These are phyloP conservation scores for Caenorhabditis uteleia DNA, from an alignment of 2,888 invertebrate genomes.

Conservation along the genomic window DNA sequence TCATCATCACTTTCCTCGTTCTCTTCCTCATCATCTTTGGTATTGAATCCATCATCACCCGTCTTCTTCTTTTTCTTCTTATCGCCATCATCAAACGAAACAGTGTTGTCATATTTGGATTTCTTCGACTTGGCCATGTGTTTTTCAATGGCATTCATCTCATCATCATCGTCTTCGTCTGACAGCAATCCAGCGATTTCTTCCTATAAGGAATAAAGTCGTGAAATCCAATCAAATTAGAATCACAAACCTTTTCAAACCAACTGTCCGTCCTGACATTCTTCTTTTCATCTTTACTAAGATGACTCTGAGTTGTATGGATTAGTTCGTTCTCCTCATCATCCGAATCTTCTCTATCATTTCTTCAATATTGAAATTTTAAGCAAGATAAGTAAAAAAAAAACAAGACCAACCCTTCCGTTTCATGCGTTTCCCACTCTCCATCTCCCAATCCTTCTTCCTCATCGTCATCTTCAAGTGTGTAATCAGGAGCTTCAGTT, in stretches of 20 bases:
- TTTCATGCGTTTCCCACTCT: conserved; percentile 52
- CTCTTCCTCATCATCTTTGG: conserved; percentile 20
- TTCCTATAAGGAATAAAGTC: too few species aligned
- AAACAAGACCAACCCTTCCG: conserved; percentile 14
- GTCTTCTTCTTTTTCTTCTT: conserved; percentile 50
- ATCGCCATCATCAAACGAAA: conserved; percentile 49
- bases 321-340: conserved; percentile 56
- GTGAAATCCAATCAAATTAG: conserved; percentile 28
- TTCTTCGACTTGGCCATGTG: conserved; percentile 51
- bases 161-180: conserved; percentile 84
- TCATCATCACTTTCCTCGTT: conserved; percentile 30
- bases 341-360: conserved; percentile 37
- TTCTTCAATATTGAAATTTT: conserved; percentile 2
- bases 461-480: conserved; percentile 34
- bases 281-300: conserved; percentile 66
- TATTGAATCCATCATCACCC: conserved; percentile 48
- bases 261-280: conserved; percentile 82
- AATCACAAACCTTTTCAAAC: conserved; percentile 83
- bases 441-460: conserved; percentile 55
- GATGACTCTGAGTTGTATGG: conserved; percentile 73
- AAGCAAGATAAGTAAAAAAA: neutral
- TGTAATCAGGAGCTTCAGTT: conserved; percentile 27
- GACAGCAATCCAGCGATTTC: conserved; percentile 81
- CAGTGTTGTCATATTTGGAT: conserved; percentile 32
- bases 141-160: conserved; percentile 72